Evolutionary conservation across 2,797 vertebrate species (phyloP).

Genomic region (Gallinago solitaria): DNA sequence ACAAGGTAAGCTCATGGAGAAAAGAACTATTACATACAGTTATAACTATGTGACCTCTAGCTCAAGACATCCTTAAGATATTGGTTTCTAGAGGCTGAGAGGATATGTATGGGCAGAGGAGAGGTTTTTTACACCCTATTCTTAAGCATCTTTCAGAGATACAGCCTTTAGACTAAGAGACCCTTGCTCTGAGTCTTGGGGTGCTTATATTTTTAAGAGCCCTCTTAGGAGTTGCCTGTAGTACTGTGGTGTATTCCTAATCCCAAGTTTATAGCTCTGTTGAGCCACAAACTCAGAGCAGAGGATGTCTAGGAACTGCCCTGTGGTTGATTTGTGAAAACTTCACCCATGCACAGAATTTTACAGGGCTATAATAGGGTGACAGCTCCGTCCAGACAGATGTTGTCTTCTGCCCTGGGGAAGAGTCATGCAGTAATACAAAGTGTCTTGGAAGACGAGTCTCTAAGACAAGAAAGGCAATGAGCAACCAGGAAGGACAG

Average conservation of each 20-base stretch:
- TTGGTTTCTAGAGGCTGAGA: neutral
- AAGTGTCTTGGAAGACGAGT: neutral
- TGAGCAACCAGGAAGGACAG: neutral
- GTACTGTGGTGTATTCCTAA: neutral
- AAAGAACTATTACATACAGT: neutral
- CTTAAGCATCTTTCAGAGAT: neutral
- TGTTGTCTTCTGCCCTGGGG: neutral
- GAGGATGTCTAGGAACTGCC: neutral
- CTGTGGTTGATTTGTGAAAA: neutral
- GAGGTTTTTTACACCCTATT: neutral
- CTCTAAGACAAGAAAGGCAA: neutral
- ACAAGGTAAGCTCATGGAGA: neutral
- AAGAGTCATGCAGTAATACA: neutral
- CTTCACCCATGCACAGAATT: neutral
- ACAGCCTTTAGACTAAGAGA: neutral
- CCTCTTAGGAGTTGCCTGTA: neutral
- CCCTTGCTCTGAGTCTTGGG: neutral
- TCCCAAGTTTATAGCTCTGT: neutral
- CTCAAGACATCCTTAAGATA: neutral
- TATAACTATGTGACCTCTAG: neutral
- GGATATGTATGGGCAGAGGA: neutral
- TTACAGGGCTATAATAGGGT: neutral
- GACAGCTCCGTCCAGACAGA: fast-evolving
- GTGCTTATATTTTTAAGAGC: neutral
- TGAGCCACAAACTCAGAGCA: neutral